These are phyloP conservation scores for Endotricha flammealis DNA, from an alignment of 2,888 invertebrate genomes.

Conservation along the genomic window DNA sequence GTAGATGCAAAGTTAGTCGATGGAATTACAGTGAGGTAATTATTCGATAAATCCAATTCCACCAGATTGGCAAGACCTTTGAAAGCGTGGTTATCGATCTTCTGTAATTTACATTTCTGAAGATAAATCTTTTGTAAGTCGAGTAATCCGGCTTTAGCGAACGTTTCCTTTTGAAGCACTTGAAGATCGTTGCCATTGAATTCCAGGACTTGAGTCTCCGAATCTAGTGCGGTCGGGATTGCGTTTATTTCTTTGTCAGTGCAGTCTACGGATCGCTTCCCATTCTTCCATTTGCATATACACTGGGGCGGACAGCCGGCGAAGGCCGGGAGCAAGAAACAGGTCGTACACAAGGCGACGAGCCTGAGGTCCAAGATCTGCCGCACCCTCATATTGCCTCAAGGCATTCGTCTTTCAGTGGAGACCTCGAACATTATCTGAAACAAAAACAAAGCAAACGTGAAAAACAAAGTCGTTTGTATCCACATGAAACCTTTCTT, in stretches of 20 bases:
- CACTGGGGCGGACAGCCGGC: conserved; percentile 87
- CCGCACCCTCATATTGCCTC: conserved; percentile 64
- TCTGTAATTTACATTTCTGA: conserved; percentile 86
- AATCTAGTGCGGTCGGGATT: conserved; percentile 88
- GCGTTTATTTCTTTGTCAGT: conserved; percentile 85
- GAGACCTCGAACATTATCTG: conserved; percentile 61
- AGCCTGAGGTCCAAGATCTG: conserved; percentile 60
- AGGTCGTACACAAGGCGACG: conserved; percentile 66
- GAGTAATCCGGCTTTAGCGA: conserved; percentile 86
- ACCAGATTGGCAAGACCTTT: conserved; percentile 91
- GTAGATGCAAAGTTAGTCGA: conserved; percentile 87
- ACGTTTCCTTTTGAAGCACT: conserved; percentile 86
- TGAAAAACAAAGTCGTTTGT: neutral
- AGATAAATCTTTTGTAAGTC: conserved; percentile 93
- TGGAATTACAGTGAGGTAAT: conserved; percentile 87
- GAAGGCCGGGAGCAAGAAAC: conserved; percentile 59
- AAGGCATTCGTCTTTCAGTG: conserved; percentile 46
- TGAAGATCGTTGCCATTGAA: conserved; percentile 90
- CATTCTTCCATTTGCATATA: conserved; percentile 94
- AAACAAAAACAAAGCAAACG: conserved; percentile 43
- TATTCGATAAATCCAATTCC: conserved; percentile 91
- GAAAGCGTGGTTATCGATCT: conserved; percentile 89
- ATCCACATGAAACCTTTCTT: neutral
- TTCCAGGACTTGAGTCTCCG: conserved; percentile 92
- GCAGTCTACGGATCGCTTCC: conserved; percentile 94